phyloP scores from a whole-genome alignment of 2,113 vertebrate species.

The Marcusenius ussheri region DNA sequence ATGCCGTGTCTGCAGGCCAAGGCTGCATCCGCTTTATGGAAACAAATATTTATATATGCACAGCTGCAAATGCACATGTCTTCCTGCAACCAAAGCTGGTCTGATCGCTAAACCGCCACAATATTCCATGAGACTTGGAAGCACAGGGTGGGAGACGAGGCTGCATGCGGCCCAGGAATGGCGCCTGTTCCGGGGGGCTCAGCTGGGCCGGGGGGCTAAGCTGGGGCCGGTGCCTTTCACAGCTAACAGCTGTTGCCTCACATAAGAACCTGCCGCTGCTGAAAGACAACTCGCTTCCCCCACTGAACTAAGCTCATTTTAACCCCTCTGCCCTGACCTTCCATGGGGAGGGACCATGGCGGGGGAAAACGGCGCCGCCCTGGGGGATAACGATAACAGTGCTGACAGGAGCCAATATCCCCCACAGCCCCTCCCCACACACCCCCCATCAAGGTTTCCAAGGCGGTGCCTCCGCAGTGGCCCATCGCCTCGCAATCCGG shows the following conservation, averaged over 20 bases:
- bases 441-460: slow-evolving; percentile 19
- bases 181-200: too few relatives aligned
- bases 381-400: slow-evolving; percentile 42
- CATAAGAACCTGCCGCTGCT: slow-evolving; percentile 47
- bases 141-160: background rate
- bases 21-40: background rate
- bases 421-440: background rate
- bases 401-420: slow-evolving; percentile 31
- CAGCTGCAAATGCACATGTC: too few relatives aligned
- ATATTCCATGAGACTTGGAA: background rate
- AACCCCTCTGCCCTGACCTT: slow-evolving; percentile 48
- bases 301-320: slow-evolving; percentile 43
- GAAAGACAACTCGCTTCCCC: slow-evolving; percentile 45
- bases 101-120: background rate
- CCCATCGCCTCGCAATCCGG: slow-evolving; percentile 9
- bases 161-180: too few relatives aligned
- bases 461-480: slow-evolving; percentile 20
- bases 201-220: background rate
- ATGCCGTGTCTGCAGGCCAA: background rate
- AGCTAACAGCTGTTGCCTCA: slow-evolving; percentile 51
- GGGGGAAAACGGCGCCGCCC: slow-evolving; percentile 35
- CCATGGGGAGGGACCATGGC: slow-evolving; percentile 46
- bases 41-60: background rate
- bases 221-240: background rate
- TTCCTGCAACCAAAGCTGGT: background rate